Evolutionary conservation across 2,797 vertebrate genomes (phyloP).

Genomic region (Anabacerthia variegaticeps): DNA sequence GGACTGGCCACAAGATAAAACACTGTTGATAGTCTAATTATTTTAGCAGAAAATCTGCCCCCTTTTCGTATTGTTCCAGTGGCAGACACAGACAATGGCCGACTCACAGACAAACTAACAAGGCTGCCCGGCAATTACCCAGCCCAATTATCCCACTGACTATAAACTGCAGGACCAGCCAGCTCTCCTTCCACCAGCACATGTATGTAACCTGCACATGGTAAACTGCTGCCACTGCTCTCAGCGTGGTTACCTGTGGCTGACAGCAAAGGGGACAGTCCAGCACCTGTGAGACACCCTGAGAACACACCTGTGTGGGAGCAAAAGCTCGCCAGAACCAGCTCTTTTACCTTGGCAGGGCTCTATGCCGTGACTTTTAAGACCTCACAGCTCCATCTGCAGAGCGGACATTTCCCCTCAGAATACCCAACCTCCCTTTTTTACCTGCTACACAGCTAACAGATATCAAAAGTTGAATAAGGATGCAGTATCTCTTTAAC

Average conservation of each 20-base stretch:
- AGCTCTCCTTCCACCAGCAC: background rate
- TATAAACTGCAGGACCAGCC: background rate
- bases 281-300: background rate
- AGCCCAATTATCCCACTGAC: background rate
- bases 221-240: background rate
- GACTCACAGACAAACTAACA: background rate
- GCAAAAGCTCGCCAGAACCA: background rate
- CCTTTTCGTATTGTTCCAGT: background rate
- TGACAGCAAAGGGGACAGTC: background rate
- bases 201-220: fast-evolving
- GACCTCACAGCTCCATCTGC: background rate
- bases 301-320: fast-evolving
- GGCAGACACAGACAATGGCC: background rate
- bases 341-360: background rate
- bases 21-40: background rate
- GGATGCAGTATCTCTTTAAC: background rate
- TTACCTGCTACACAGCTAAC: background rate
- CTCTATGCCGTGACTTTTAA: background rate
- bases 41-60: background rate
- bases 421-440: background rate
- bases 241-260: background rate
- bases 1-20: background rate
- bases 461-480: background rate
- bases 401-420: fast-evolving
- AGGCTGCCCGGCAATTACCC: background rate